Evolutionary conservation across 2,113 vertebrate genomes (phyloP).

Genomic region (Phalacrocorax brasilianus): DNA sequence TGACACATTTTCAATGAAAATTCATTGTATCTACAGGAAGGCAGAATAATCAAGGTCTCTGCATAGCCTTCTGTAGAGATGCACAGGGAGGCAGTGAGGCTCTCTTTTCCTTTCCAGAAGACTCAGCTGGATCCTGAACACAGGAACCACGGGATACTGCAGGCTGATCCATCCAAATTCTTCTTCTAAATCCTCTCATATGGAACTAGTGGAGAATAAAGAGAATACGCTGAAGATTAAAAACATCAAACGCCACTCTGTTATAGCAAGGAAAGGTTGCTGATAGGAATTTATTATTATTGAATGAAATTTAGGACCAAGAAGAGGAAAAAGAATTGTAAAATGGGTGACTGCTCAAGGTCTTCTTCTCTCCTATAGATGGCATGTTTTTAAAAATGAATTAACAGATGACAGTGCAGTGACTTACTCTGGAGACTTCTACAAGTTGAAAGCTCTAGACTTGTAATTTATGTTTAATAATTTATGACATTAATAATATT

Average conservation of each 20-base stretch:
- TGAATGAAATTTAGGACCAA: neutral
- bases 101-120: constrained; percentile 36
- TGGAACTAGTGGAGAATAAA: constrained; percentile 34
- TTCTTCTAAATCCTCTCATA: constrained; percentile 24
- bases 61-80: neutral
- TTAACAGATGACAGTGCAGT: neutral
- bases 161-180: constrained; percentile 18
- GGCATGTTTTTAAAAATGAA: constrained; percentile 20
- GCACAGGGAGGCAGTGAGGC: neutral
- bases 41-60: constrained; percentile 26
- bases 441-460: constrained; percentile 57
- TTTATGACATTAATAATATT: constrained; percentile 74
- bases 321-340: neutral
- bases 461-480: constrained; percentile 73
- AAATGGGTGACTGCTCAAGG: neutral
- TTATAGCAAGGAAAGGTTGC: neutral
- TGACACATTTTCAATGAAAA: constrained; percentile 13
- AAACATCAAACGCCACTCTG: neutral
- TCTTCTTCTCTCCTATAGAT: neutral
- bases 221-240: constrained; percentile 23
- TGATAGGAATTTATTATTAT: neutral
- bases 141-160: neutral
- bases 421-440: constrained; percentile 55
- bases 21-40: constrained; percentile 21
- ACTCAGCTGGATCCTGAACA: constrained; percentile 26